These are phyloP conservation scores for Drosophila gunungcola DNA, from an alignment of 1,140 invertebrate genomes.

Conservation along the genomic window DNA sequence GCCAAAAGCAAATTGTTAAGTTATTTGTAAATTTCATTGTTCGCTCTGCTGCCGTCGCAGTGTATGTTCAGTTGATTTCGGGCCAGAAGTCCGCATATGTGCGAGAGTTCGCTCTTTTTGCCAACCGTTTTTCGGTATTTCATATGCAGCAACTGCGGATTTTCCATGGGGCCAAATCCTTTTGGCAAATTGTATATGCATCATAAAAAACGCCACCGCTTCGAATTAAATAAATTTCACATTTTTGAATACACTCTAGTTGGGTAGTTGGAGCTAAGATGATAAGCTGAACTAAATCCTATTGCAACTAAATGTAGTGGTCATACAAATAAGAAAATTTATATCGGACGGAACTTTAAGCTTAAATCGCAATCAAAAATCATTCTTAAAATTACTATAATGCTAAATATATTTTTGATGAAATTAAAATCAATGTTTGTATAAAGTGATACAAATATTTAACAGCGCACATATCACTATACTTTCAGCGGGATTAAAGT, in stretches of 20 bases:
- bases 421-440: too few relatives aligned
- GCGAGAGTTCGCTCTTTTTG: constrained; percentile 15
- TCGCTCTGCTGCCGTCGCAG: constrained; percentile 31
- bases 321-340: too few relatives aligned
- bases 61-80: constrained; percentile 49
- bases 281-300: not conserved
- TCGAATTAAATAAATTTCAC: constrained; percentile 71
- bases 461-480: too few relatives aligned
- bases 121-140: constrained; percentile 43
- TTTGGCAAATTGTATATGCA: constrained; percentile 74
- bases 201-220: constrained; percentile 56
- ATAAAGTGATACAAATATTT: too few relatives aligned
- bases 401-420: not conserved
- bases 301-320: not conserved
- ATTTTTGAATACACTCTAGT: constrained; percentile 53
- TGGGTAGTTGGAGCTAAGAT: not conserved
- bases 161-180: constrained; percentile 64
- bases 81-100: constrained; percentile 25
- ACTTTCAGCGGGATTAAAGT: not conserved
- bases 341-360: too few relatives aligned
- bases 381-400: too few relatives aligned
- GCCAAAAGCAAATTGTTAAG: constrained; percentile 79
- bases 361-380: too few relatives aligned
- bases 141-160: constrained; percentile 59
- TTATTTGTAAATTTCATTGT: constrained; percentile 78